phyloP scores from a whole-genome alignment of 92 coral and sea anemone genomes.

The Blastomussa wellsi region DNA sequence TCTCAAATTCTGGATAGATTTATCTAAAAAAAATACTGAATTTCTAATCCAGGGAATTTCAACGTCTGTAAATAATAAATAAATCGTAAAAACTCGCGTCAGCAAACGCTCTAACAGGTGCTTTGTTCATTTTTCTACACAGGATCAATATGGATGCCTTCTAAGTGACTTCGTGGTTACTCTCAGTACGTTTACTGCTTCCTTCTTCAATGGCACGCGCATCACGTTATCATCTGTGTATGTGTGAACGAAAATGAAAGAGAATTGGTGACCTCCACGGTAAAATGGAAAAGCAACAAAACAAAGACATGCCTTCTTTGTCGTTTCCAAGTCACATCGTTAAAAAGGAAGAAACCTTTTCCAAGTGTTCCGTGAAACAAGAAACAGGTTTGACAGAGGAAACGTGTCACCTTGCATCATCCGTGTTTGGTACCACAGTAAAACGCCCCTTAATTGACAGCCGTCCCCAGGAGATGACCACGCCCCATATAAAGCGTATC shows the following conservation, averaged over 20 bases:
- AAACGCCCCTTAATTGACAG: background rate
- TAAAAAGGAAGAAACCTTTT: background rate
- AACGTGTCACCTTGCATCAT: background rate
- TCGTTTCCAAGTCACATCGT: background rate
- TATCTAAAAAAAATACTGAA: too few species aligned
- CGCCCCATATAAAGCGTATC: slow-evolving; percentile 6
- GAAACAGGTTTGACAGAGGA: background rate
- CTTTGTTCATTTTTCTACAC: background rate
- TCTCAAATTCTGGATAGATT: too few species aligned
- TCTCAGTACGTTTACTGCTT: background rate
- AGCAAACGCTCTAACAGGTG: background rate
- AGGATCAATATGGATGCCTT: background rate
- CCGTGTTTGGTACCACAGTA: background rate
- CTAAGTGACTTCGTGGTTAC: background rate
- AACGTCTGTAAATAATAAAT: too few species aligned
- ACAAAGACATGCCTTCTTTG: background rate
- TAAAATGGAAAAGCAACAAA: background rate
- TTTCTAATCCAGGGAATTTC: too few species aligned
- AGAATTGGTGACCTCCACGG: background rate
- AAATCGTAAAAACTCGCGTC: too few species aligned
- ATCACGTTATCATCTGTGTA: background rate
- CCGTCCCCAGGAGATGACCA: background rate
- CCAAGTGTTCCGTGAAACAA: background rate
- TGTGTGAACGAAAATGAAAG: background rate
- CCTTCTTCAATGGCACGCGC: background rate